A percentile compares a stretch with the other conserved stretches of the same genome.
phyloP scores from a whole-genome alignment of 2,113 vertebrate species.

The Andinoacara biseriatus region DNA sequence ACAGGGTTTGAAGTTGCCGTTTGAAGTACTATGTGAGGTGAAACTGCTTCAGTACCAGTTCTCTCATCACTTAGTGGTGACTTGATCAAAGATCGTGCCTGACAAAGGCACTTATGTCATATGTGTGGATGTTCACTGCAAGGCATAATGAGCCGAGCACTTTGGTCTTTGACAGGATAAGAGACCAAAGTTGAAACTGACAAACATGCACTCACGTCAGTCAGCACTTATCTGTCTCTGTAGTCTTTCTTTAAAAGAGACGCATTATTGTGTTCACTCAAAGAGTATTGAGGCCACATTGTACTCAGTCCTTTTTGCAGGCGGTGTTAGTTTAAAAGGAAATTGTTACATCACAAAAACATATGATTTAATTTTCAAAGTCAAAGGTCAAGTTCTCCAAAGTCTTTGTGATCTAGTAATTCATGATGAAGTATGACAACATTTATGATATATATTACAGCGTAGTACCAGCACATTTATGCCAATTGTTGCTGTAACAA shows the following conservation, averaged over 20 bases:
- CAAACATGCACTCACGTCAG: conserved; percentile 32
- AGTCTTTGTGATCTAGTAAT: too few relatives aligned
- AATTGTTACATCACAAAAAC: neutral
- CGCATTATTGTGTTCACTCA: neutral
- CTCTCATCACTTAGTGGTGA: conserved; percentile 46
- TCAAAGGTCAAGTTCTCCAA: too few relatives aligned
- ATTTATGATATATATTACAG: too few relatives aligned
- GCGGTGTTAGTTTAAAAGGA: neutral
- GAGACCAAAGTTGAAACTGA: neutral
- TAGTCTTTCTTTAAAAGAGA: neutral
- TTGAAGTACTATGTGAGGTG: conserved; percentile 4
- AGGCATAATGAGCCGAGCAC: conserved; percentile 20
- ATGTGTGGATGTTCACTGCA: conserved; percentile 19
- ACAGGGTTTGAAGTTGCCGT: conserved; percentile 34
- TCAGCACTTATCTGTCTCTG: conserved; percentile 1
- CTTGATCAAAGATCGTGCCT: conserved; percentile 50
- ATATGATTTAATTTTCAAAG: too few relatives aligned
- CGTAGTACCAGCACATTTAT: too few relatives aligned
- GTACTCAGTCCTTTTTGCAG: neutral
- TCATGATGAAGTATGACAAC: too few relatives aligned
- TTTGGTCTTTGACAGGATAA: conserved; percentile 12
- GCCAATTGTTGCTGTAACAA: conserved; percentile 18
- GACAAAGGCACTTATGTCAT: conserved; percentile 39
- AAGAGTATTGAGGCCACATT: neutral
- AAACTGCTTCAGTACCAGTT: conserved; percentile 35